These are phyloP conservation scores for Brachionus calyciflorus DNA, from an alignment of 1,140 invertebrate genomes.

Conservation along the genomic window DNA sequence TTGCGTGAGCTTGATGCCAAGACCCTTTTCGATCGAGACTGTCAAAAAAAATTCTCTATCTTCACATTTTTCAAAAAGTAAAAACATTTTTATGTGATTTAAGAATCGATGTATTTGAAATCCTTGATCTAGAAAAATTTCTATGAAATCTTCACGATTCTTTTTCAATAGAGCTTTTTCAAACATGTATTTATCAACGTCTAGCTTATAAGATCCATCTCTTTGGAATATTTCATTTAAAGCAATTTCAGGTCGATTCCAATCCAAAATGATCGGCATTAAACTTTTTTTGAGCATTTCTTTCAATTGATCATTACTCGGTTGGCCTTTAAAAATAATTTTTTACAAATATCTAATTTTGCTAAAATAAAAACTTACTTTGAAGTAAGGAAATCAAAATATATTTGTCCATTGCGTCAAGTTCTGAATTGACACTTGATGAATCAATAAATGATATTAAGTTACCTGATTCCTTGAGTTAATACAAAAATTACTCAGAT, in stretches of 20 bases:
- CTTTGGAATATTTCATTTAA: constrained; percentile 57
- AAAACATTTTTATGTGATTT: constrained; percentile 54
- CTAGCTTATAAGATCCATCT: constrained; percentile 50
- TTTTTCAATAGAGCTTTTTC: constrained; percentile 57
- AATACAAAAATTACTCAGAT: no score
- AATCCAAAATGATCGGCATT: constrained; percentile 60
- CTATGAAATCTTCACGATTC: constrained; percentile 61
- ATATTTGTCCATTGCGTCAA: constrained; percentile 17
- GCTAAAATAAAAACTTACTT: background rate
- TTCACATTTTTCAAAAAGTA: constrained; percentile 57
- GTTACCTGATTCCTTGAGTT: constrained; percentile 16
- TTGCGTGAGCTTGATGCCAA: constrained; percentile 53
- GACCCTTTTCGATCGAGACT: constrained; percentile 57
- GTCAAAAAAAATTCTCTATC: constrained; percentile 60
- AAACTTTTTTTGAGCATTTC: constrained; percentile 52
- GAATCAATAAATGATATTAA: background rate
- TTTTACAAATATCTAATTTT: background rate
- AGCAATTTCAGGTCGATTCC: constrained; percentile 61
- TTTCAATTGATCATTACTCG: constrained; percentile 12
- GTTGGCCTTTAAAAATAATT: constrained; percentile 1
- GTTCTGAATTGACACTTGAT: constrained; percentile 9
- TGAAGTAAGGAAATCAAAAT: background rate
- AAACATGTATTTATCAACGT: constrained; percentile 53
- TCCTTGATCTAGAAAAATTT: constrained; percentile 61
- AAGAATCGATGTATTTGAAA: constrained; percentile 59